phyloP scores from a whole-genome alignment of 1,140 invertebrate genomes.

The Microplitis mediator region DNA sequence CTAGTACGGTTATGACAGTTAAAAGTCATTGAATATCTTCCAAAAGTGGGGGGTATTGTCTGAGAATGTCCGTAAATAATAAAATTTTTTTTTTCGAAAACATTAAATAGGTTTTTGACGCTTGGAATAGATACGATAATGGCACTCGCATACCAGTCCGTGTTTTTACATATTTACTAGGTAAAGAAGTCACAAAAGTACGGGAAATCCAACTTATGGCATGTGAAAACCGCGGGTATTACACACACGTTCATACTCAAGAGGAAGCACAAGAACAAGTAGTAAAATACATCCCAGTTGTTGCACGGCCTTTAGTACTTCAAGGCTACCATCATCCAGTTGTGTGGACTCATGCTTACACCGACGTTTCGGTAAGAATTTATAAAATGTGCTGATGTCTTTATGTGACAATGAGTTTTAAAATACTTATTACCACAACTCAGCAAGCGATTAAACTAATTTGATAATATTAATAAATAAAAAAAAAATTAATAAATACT shows the following conservation, averaged over 20 bases:
- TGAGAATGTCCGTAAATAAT: too few relatives aligned
- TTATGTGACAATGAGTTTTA: background rate
- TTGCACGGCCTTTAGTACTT: conserved; percentile 85
- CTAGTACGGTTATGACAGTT: too few relatives aligned
- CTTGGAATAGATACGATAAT: conserved; percentile 79
- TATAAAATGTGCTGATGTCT: background rate
- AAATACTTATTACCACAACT: too few relatives aligned
- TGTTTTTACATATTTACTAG: conserved; percentile 97
- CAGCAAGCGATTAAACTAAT: too few relatives aligned
- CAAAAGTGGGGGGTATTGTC: too few relatives aligned
- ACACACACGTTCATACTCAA: conserved; percentile 88
- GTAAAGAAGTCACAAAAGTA: conserved; percentile 91
- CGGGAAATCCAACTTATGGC: conserved; percentile 94
- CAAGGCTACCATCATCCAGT: conserved; percentile 77
- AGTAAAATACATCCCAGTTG: conserved; percentile 88
- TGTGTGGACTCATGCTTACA: conserved; percentile 89
- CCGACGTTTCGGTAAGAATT: conserved; percentile 76
- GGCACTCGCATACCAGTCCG: conserved; percentile 78
- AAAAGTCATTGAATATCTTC: too few relatives aligned
- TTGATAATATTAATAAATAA: too few relatives aligned
- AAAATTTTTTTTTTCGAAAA: conserved; percentile 3
- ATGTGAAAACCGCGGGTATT: conserved; percentile 93
- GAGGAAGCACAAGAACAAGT: conserved; percentile 94
- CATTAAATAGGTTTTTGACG: conserved; percentile 72
- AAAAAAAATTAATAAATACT: too few relatives aligned